A percentile compares a stretch with the other conserved stretches of the same genome.
These are phyloP conservation scores for Coleophora deauratella DNA, from an alignment of 2,888 invertebrate genomes.

Conservation along the genomic window DNA sequence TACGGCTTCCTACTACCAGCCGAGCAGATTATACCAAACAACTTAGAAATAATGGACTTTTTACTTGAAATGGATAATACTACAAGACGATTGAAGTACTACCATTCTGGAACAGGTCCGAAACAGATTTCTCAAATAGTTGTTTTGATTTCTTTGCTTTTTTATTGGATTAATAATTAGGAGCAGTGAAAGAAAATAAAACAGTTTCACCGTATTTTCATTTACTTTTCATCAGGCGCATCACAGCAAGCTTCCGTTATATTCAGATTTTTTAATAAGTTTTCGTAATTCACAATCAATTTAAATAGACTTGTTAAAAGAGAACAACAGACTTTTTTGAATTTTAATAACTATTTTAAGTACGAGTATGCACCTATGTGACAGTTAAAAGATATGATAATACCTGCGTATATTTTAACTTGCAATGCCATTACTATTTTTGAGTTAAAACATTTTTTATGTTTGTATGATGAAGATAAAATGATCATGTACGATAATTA, in stretches of 20 bases:
- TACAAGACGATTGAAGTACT: conserved; percentile 40
- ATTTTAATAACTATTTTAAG: too few relatives aligned
- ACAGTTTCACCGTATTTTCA: not conserved
- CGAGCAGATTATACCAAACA: conserved; percentile 68
- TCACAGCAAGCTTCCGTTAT: not conserved
- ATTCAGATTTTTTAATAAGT: not conserved
- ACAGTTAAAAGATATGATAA: too few relatives aligned
- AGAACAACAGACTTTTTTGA: too few relatives aligned
- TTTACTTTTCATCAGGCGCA: not conserved
- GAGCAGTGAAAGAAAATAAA: too few relatives aligned
- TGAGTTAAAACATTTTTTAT: too few relatives aligned
- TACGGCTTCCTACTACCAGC: conserved; percentile 74
- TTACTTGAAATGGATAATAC: conserved; percentile 55
- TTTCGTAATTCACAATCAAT: not conserved
- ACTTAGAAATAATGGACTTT: conserved; percentile 76
- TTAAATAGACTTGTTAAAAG: too few relatives aligned
- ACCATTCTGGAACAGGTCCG: conserved; percentile 23
- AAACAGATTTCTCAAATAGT: not conserved
- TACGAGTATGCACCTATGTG: too few relatives aligned
- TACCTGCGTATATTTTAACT: too few relatives aligned
- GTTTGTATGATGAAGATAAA: too few relatives aligned
- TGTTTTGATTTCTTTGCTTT: not conserved
- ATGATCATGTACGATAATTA: too few relatives aligned
- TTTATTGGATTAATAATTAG: not conserved
- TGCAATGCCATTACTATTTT: too few relatives aligned